Base-by-base conservation (phyloP, 2,888 invertebrate genomes). In the Xylophagus ater region DNA sequence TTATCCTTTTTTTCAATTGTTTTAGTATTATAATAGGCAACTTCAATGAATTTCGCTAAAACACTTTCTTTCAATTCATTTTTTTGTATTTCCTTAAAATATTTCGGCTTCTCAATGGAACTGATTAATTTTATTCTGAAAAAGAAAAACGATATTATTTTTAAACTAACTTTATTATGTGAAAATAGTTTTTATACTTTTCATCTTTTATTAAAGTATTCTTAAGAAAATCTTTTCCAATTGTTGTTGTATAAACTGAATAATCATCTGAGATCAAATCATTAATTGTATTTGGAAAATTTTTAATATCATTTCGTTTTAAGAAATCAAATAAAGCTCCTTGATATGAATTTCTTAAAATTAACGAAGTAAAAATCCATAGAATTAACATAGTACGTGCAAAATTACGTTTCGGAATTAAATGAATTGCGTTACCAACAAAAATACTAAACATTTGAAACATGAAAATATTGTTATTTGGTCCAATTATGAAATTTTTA, bases 351-450 rank as follows among this genome's bases (percentile, higher is more conserved):
- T 50, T 50, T 2, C 61, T 51, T 12, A 61, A 2, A 1, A 61
- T 46, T 25, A 59, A 40, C 1, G 57, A 54, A 18, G 54, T 50
- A 1, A 56, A 13, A 4, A 60, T 33, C 60, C 61, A 61, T 4
- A 58, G 1, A 0, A 50, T 28, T 2, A 61, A 46, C n/a, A 61
- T 24, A n/a, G 49, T 59, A 0, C 60, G 55, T 0, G 61, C 57
- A 29, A 61, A 60, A 28, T 54, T 61, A 1, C 55, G 46, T 30
- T 14, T 30, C 4, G 37, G 37, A 5, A 18, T 23, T 2, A n/a
- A n/a, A 9, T n/a, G 15, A n/a, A 30, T 14, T 15, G 37, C 12
- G n/a, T 17, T 3, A 3, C 37, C 37, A 6, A 29, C 13, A n/a
- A 18, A 9, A n/a, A 37, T 37, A 4, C 10, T 24, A 14, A 31